These are phyloP conservation scores for Drosophila setifemur DNA, from an alignment of 1,140 invertebrate genomes.

Conservation along the genomic window DNA sequence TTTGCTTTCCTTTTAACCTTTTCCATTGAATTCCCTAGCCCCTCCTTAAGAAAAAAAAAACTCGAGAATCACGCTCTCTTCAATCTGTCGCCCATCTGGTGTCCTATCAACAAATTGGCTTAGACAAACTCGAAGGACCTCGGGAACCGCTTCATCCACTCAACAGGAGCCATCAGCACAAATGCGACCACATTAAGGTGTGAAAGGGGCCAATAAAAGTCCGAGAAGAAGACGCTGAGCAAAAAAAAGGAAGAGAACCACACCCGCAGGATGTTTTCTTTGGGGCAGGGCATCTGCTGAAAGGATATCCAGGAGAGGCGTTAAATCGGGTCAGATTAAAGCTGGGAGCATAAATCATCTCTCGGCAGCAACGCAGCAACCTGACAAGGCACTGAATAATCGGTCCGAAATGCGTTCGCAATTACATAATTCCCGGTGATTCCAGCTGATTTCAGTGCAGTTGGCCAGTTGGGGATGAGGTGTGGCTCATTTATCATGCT, in stretches of 20 bases:
- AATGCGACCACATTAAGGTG: conserved; percentile 68
- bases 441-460: conserved; percentile 26
- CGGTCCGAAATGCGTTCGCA: conserved; percentile 24
- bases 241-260: not conserved
- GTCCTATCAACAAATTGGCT: conserved; percentile 2
- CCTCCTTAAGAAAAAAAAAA: not conserved
- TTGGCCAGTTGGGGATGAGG: conserved; percentile 39
- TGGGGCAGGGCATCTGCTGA: conserved; percentile 27
- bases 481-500: conserved; percentile 68
- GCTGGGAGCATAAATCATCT: conserved; percentile 27
- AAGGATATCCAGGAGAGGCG: conserved; percentile 17
- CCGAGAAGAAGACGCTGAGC: not conserved
- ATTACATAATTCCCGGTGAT: conserved; percentile 60
- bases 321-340: conserved; percentile 42
- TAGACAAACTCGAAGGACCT: conserved; percentile 12
- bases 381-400: conserved; percentile 48
- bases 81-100: not conserved
- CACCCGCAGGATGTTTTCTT: conserved; percentile 9
- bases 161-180: conserved; percentile 43
- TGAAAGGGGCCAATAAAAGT: conserved; percentile 28
- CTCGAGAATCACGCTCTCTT: conserved; percentile 12
- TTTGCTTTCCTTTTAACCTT: not conserved
- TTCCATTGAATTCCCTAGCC: not conserved
- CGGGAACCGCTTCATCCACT: conserved; percentile 28
- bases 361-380: conserved; percentile 25